Evolutionary conservation across 1,140 invertebrate species (phyloP).

Genomic region (Phocides pigmalion): DNA sequence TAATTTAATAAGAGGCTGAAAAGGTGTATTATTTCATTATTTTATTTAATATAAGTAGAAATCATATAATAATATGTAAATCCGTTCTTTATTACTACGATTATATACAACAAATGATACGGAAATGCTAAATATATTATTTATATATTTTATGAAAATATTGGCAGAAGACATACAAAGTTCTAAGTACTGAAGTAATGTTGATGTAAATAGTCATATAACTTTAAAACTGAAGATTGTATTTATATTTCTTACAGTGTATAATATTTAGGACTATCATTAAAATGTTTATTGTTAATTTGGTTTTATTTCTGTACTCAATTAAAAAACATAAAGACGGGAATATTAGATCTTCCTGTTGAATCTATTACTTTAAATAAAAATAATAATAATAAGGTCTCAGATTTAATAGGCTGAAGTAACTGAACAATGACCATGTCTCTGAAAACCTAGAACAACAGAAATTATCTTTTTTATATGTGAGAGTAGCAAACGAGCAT

Average conservation of each 20-base stretch:
- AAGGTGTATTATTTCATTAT: slow-evolving; percentile 15
- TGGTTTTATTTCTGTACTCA: slow-evolving; percentile 44
- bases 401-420: too few relatives aligned
- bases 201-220: slow-evolving; percentile 59
- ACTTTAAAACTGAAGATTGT: slow-evolving; percentile 65
- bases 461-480: too few relatives aligned
- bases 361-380: too few relatives aligned
- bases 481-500: too few relatives aligned
- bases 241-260: slow-evolving; percentile 74
- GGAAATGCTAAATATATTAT: slow-evolving; percentile 7
- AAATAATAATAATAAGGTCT: too few relatives aligned
- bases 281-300: slow-evolving; percentile 75
- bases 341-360: too few relatives aligned
- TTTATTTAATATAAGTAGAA: neutral
- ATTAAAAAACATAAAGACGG: too few relatives aligned
- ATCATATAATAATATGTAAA: too few relatives aligned
- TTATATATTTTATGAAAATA: slow-evolving; percentile 5
- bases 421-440: too few relatives aligned
- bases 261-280: slow-evolving; percentile 64
- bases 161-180: slow-evolving; percentile 14
- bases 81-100: too few relatives aligned
- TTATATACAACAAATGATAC: neutral
- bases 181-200: slow-evolving; percentile 32
- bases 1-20: slow-evolving; percentile 10
- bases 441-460: too few relatives aligned